phyloP scores from a whole-genome alignment of 2,797 vertebrate genomes.

The Tolypeutes matacus region DNA sequence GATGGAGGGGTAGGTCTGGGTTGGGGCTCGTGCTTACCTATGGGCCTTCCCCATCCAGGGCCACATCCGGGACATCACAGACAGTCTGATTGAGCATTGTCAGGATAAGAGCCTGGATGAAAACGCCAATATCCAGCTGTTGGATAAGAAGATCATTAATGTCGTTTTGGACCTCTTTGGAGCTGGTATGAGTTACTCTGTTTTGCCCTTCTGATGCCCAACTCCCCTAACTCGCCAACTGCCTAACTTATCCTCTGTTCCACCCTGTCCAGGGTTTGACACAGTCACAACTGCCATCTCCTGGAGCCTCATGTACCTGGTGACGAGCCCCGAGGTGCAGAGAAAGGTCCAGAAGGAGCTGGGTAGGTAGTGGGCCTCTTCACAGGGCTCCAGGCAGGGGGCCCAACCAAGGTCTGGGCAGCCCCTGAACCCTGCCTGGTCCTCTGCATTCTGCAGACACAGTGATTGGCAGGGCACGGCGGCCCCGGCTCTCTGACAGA shows the following conservation, averaged over 20 bases:
- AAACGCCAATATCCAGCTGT: slow-evolving; percentile 89
- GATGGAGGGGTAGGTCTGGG: not conserved
- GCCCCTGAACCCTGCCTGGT: not conserved
- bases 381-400: not conserved
- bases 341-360: slow-evolving; percentile 92
- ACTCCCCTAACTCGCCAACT: not conserved
- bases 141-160: slow-evolving; percentile 91
- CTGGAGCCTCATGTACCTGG: slow-evolving; percentile 94
- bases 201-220: not conserved
- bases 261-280: slow-evolving; percentile 92
- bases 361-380: slow-evolving; percentile 88
- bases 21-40: not conserved
- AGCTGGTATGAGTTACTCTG: slow-evolving; percentile 85
- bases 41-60: slow-evolving; percentile 86
- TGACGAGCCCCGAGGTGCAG: slow-evolving; percentile 91
- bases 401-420: not conserved
- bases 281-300: slow-evolving; percentile 93
- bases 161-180: slow-evolving; percentile 93
- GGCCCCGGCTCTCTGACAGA: slow-evolving; percentile 89
- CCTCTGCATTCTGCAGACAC: slow-evolving; percentile 85
- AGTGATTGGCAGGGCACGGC: slow-evolving; percentile 89
- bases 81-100: slow-evolving; percentile 95
- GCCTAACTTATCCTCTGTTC: not conserved
- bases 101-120: slow-evolving; percentile 91
- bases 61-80: slow-evolving; percentile 95